Evolutionary conservation across 2,113 vertebrate genomes (phyloP).

Genomic region (Trinectes maculatus): DNA sequence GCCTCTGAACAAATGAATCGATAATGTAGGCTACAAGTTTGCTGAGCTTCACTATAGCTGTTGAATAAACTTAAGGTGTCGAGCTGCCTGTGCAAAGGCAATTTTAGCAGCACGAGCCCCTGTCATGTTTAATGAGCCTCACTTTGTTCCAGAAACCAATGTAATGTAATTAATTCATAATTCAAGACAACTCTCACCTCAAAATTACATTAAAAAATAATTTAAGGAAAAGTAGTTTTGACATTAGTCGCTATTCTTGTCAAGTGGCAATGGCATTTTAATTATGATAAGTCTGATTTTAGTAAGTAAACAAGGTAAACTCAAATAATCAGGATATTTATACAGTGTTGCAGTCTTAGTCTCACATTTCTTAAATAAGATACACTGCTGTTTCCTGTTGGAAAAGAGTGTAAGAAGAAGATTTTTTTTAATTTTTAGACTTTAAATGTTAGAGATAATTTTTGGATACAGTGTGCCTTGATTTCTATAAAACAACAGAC

Average conservation of each 20-base stretch:
- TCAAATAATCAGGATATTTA: too few relatives aligned
- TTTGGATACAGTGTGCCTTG: background rate
- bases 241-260: too few relatives aligned
- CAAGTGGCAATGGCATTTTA: conserved; percentile 24
- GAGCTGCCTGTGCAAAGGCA: conserved; percentile 20
- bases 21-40: conserved; percentile 52
- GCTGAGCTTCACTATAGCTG: conserved; percentile 32
- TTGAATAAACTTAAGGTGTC: conserved; percentile 47
- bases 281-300: conserved; percentile 15
- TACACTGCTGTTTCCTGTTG: background rate
- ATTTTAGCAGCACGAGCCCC: conserved; percentile 1
- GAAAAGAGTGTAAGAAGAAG: background rate
- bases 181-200: conserved; percentile 14
- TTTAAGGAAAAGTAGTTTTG: too few relatives aligned
- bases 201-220: too few relatives aligned
- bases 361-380: conserved; percentile 3
- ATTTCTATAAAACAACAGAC: conserved; percentile 28
- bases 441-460: conserved; percentile 11
- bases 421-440: background rate
- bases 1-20: conserved; percentile 52
- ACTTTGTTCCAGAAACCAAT: too few relatives aligned
- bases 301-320: conserved; percentile 44
- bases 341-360: too few relatives aligned
- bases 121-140: background rate
- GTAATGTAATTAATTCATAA: conserved; percentile 3